Percentiles rank a stretch among this genome's conserved stretches.
These are phyloP conservation scores for Poecilia latipinna DNA, from an alignment of 2,113 vertebrate genomes.

Conservation along the genomic window DNA sequence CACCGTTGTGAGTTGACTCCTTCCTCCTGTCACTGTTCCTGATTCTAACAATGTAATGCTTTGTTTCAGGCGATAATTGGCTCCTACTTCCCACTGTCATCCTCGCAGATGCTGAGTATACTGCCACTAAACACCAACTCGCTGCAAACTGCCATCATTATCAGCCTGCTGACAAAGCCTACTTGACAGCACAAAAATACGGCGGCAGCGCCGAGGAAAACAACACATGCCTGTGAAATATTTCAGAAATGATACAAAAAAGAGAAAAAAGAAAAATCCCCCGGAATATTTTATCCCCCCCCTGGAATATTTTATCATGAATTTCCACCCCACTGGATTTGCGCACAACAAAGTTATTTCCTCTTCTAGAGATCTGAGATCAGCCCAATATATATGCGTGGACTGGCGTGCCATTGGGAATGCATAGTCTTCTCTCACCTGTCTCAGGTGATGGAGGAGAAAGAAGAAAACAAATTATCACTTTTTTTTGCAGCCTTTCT, in stretches of 20 bases:
- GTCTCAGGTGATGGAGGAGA: slow-evolving; percentile 37
- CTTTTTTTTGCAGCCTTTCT: slow-evolving; percentile 3
- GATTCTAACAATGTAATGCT: slow-evolving; percentile 3
- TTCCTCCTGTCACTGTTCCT: slow-evolving; percentile 5
- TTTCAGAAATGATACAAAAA: background rate
- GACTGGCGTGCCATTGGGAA: slow-evolving; percentile 25
- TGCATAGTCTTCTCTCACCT: slow-evolving; percentile 38
- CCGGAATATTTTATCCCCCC: no score
- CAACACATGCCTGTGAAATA: background rate
- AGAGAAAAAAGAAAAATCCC: no score
- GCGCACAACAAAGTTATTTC: slow-evolving; percentile 32
- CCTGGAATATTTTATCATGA: slow-evolving; percentile 1
- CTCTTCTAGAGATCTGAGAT: slow-evolving; percentile 18
- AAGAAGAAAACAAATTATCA: slow-evolving; percentile 49
- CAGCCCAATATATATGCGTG: slow-evolving; percentile 43
- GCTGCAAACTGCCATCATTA: slow-evolving; percentile 9
- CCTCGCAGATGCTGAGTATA: slow-evolving; percentile 17
- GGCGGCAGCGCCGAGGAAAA: background rate
- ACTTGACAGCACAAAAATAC: slow-evolving; percentile 1
- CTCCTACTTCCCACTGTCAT: background rate
- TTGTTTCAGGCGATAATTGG: slow-evolving; percentile 22
- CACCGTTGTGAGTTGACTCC: background rate
- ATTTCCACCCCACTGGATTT: slow-evolving; percentile 17
- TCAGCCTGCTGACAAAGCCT: slow-evolving; percentile 2
- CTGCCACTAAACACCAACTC: background rate